These are phyloP conservation scores for Lathronympha strigana DNA, from an alignment of 2,888 invertebrate genomes.

Conservation along the genomic window DNA sequence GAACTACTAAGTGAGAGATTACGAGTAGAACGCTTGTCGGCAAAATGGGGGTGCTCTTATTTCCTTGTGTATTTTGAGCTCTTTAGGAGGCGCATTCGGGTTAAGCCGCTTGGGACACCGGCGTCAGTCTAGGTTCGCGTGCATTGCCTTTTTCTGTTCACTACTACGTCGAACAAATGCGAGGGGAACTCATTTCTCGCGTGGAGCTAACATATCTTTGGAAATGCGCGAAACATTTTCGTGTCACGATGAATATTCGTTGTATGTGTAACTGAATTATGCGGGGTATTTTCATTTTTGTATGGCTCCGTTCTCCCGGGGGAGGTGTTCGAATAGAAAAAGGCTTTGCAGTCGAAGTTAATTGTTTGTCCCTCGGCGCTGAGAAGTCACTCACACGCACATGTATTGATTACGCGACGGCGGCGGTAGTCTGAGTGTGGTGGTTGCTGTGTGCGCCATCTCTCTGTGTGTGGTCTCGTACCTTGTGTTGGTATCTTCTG, in stretches of 20 bases:
- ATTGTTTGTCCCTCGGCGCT: constrained; percentile 61
- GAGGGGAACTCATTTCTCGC: constrained; percentile 59
- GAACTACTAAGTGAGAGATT: constrained; percentile 84
- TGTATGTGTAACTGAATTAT: constrained; percentile 40
- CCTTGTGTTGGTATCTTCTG: constrained; percentile 75
- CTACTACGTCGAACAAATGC: constrained; percentile 55
- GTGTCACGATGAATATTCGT: constrained; percentile 43
- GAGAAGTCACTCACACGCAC: constrained; percentile 86
- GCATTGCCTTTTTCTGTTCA: constrained; percentile 77
- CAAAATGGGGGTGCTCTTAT: constrained; percentile 72
- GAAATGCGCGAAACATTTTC: constrained; percentile 46
- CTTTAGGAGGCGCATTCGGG: constrained; percentile 75
- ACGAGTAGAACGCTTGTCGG: constrained; percentile 83
- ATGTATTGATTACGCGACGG: constrained; percentile 87
- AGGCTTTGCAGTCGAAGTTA: constrained; percentile 58
- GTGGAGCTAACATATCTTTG: constrained; percentile 53
- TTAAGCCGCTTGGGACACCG: constrained; percentile 75
- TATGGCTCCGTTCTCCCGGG: constrained; percentile 22
- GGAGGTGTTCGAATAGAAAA: constrained; percentile 53
- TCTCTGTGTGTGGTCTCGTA: constrained; percentile 72
- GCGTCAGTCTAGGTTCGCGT: constrained; percentile 66
- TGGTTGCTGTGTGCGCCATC: constrained; percentile 60
- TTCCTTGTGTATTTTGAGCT: constrained; percentile 79
- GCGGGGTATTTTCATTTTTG: constrained; percentile 9
- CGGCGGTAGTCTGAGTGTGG: constrained; percentile 72